Conservation (phyloP, 2,888 invertebrate genomes). For the Apamea sordens region DNA sequence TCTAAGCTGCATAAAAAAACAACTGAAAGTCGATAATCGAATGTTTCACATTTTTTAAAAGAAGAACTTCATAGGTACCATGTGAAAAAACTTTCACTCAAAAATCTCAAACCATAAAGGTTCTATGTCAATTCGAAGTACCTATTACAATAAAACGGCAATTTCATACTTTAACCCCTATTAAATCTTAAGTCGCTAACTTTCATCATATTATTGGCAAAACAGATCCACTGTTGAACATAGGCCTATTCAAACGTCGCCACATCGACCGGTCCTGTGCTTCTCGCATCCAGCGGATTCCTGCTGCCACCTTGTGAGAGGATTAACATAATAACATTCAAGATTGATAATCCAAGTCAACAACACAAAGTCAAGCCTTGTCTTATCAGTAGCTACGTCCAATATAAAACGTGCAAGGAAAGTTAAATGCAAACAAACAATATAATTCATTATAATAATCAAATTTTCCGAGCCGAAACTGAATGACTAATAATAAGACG, state of each 20-base stretch:
- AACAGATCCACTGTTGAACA: neutral
- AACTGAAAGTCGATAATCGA: too few species aligned
- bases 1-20: too few species aligned
- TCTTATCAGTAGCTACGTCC: conserved; percentile 2
- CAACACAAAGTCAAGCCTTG: conserved; percentile 25
- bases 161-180: too few species aligned
- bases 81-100: too few species aligned
- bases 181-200: neutral
- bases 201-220: neutral
- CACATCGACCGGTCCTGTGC: neutral
- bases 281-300: neutral
- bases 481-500: conserved; percentile 77
- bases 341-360: conserved; percentile 12
- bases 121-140: too few species aligned
- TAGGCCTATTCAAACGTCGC: neutral
- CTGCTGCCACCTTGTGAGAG: neutral
- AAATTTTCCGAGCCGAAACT: conserved; percentile 69
- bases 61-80: too few species aligned
- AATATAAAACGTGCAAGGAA: conserved; percentile 44
- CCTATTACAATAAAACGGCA: too few species aligned
- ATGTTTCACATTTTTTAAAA: too few species aligned
- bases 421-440: conserved; percentile 50
- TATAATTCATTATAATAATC: conserved; percentile 63
- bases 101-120: too few species aligned
- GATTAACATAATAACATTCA: conserved; percentile 5